Evolutionary conservation across 1,140 invertebrate species (phyloP).

Genomic region (Trichogramma pretiosum): DNA sequence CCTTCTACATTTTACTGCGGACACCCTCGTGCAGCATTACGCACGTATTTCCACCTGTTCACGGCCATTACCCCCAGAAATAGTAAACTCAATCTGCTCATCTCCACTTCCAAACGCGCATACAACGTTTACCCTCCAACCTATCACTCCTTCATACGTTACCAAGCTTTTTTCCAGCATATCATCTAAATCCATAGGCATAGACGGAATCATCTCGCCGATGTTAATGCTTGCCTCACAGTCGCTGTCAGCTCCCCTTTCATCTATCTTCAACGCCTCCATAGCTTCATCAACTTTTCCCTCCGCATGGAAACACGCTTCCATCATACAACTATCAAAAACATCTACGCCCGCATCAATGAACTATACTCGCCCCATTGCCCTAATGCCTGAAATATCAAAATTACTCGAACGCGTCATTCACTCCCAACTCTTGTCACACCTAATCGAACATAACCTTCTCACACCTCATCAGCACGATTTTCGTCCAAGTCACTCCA

Average conservation of each 20-base stretch:
- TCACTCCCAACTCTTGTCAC: background rate
- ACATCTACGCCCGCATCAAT: background rate
- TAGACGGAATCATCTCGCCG: background rate
- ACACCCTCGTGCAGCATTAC: too few relatives aligned
- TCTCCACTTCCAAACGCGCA: too few relatives aligned
- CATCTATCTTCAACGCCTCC: background rate
- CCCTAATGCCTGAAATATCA: background rate
- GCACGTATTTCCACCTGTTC: too few relatives aligned
- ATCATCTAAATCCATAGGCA: background rate
- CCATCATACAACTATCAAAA: background rate
- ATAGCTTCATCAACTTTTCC: background rate
- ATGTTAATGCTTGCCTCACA: background rate
- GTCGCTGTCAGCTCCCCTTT: background rate
- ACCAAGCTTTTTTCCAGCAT: too few relatives aligned
- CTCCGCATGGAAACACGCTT: background rate
- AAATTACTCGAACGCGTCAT: slow-evolving; percentile 7
- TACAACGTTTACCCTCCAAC: too few relatives aligned
- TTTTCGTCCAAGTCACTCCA: background rate
- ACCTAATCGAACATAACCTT: background rate
- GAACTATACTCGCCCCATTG: background rate
- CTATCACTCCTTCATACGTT: too few relatives aligned
- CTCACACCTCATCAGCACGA: slow-evolving; percentile 19
- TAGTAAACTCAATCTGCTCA: too few relatives aligned
- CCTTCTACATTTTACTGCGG: too few relatives aligned
- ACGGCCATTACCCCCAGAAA: too few relatives aligned